A percentile compares a stretch with the other conserved stretches of the same genome.
Conservation (phyloP, 2,113 vertebrate species). For the Hepsetus odoe region DNA sequence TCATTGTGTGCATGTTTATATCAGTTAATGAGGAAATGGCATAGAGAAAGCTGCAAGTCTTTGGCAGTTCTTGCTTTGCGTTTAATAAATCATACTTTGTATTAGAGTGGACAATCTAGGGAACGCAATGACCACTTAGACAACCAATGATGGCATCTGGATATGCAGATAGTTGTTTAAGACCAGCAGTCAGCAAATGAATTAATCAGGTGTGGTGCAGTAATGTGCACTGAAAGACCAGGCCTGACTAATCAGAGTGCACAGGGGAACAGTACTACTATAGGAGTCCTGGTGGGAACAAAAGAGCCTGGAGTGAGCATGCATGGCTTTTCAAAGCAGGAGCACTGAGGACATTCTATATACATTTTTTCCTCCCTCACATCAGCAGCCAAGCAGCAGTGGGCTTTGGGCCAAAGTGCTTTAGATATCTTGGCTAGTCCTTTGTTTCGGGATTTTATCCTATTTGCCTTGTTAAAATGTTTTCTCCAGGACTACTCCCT, state of each 20-base stretch:
- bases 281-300: neutral
- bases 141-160: too few relatives aligned
- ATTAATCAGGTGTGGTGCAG: neutral
- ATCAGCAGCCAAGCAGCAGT: neutral
- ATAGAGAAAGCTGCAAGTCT: too few relatives aligned
- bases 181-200: neutral
- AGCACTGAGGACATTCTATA: neutral
- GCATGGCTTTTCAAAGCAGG: neutral
- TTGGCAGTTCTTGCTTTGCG: too few relatives aligned
- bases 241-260: neutral
- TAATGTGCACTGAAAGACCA: neutral
- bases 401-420: slow-evolving; percentile 8
- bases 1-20: too few relatives aligned
- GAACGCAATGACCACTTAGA: too few relatives aligned
- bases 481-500: slow-evolving; percentile 11
- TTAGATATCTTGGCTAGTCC: slow-evolving; percentile 2
- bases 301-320: neutral
- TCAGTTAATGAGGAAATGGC: too few relatives aligned
- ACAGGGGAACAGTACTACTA: neutral
- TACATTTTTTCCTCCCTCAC: neutral
- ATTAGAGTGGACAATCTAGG: too few relatives aligned
- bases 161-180: too few relatives aligned
- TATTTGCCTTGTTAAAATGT: slow-evolving; percentile 25
- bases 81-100: too few relatives aligned
- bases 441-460: slow-evolving; percentile 17